Evolutionary conservation across 1,140 invertebrate species (phyloP).

Genomic region (Coelopa frigida): DNA sequence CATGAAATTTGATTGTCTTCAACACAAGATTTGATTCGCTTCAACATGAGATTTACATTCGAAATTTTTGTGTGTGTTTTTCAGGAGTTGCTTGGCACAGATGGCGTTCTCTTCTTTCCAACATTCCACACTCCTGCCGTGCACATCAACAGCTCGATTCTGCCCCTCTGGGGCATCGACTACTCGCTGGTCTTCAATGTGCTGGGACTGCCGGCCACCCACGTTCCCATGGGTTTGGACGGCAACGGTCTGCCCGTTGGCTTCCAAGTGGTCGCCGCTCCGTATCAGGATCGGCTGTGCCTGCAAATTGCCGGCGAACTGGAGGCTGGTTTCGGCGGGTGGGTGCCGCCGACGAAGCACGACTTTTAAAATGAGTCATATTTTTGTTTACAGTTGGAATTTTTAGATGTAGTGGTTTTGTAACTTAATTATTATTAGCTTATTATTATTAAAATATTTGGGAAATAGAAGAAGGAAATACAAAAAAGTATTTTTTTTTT

Average conservation of each 20-base stretch:
- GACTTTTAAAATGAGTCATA: not conserved
- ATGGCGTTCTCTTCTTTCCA: conserved; percentile 72
- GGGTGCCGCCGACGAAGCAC: conserved; percentile 45
- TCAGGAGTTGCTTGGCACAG: conserved; percentile 51
- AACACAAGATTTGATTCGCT: not conserved
- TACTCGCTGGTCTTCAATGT: conserved; percentile 71
- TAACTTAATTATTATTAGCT: too few species aligned
- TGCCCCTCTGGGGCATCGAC: conserved; percentile 53
- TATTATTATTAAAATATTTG: too few species aligned
- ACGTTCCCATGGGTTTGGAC: conserved; percentile 62
- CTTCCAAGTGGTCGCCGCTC: conserved; percentile 60
- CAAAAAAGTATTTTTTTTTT: too few species aligned
- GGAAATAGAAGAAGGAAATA: too few species aligned
- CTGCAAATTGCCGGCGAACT: conserved; percentile 68
- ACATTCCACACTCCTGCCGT: conserved; percentile 58
- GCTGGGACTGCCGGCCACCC: conserved; percentile 65
- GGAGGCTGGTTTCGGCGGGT: conserved; percentile 75
- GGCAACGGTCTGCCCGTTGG: conserved; percentile 62
- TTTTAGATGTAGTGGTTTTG: too few species aligned
- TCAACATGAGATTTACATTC: not conserved
- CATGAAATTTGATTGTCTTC: too few species aligned
- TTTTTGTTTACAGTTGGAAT: too few species aligned
- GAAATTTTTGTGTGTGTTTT: conserved; percentile 15
- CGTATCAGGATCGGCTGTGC: conserved; percentile 64
- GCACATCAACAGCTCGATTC: conserved; percentile 54